Evolutionary conservation across 2,888 invertebrate species (phyloP).

Genomic region (Isotomurus palustris): DNA sequence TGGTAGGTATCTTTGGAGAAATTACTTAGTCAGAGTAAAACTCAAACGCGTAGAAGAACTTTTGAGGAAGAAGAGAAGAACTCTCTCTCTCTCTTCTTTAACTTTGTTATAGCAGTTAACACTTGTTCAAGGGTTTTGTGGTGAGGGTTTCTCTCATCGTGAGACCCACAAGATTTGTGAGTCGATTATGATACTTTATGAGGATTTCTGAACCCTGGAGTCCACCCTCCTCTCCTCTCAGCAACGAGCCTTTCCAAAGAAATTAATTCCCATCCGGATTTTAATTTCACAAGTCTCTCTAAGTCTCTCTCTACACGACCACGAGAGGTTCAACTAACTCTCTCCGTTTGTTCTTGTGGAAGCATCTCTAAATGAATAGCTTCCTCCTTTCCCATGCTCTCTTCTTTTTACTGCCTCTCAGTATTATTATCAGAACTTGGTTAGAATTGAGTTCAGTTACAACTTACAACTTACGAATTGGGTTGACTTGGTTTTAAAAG

Average conservation of each 20-base stretch:
- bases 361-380: not conserved
- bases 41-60: no score
- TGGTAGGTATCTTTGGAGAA: no score
- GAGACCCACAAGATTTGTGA: constrained; percentile 18
- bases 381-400: not conserved
- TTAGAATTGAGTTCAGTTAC: no score
- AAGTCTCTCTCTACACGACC: not conserved
- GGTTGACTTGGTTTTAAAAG: no score
- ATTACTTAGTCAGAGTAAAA: no score
- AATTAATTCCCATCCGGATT: constrained; percentile 7
- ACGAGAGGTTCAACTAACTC: not conserved
- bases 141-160: not conserved
- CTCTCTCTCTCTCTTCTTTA: no score
- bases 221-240: not conserved
- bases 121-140: constrained; percentile 14
- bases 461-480: no score
- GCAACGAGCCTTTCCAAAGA: not conserved
- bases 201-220: constrained; percentile 10
- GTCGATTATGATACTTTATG: constrained; percentile 31
- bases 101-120: constrained; percentile 16
- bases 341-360: not conserved
- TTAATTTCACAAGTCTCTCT: constrained; percentile 1
- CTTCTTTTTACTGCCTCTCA: not conserved
- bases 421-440: not conserved
- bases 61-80: no score